Base-by-base conservation (phyloP, 1,140 invertebrate genomes). In the Diachasma alloeum region DNA sequence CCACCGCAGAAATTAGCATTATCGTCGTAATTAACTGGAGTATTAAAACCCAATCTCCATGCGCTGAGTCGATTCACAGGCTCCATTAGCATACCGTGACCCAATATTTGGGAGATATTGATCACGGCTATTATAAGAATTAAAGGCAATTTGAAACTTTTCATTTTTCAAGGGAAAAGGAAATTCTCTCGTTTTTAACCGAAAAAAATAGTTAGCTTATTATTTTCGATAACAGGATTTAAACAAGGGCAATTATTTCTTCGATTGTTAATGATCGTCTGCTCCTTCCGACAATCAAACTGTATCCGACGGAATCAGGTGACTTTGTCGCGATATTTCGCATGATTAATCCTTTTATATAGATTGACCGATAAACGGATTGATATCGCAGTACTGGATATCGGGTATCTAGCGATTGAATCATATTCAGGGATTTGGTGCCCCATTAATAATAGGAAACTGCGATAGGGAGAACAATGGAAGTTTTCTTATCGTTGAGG, bases 31-130 rank as follows among this genome's bases (percentile, higher is more conserved):
- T 96, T 95, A 56, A 91, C 90, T 3, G 93, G 92, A 3, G 94
- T 95, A 75, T 93, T 89, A 86, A 94, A 96, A 36, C 94, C 94
- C 82, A 91, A 93, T 44, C 95, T 91, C 93, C 93, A 95, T 39
- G 93, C 88, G 26, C 92, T 91, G 75, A 92, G 92, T 74, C 94
- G 91, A 71, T 92, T 92, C 4, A 93, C 91, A 0, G 94, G 94
- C 77, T 93, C 91, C 78, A 94, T 84, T 82, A 95, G 86, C 87
- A 93, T 92, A 10, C 94, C 95, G 87, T 96, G 94, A 9, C 91
- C 92, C 46, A 79, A 74, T 42, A 89, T 87, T 42, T 72, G 68
- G 15, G 42, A 11, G 15, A 85, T 36, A 53, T 74, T 48, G 15
- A 70, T 26, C 0, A 79, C 15, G 17, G 81, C 6, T 0, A 78